Conservation (phyloP, 2,888 invertebrate genomes). For the Xylota sylvarum region DNA sequence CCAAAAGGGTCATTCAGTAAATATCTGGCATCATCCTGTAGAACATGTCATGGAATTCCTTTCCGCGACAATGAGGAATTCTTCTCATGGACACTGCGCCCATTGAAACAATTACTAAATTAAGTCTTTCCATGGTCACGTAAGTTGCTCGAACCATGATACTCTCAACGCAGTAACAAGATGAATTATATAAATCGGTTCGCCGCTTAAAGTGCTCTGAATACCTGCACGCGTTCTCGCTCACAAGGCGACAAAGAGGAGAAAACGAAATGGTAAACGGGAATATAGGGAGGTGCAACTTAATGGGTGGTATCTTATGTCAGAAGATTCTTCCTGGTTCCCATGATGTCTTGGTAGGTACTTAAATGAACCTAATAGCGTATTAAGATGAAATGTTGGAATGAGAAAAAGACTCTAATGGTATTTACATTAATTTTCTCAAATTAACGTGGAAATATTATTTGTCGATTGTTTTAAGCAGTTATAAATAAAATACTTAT, state of each 20-base stretch:
- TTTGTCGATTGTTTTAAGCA: no score
- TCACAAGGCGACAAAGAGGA: conserved; percentile 9
- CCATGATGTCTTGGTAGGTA: conserved; percentile 6
- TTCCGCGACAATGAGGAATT: conserved; percentile 14
- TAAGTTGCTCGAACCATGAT: conserved; percentile 10
- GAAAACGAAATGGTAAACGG: not conserved
- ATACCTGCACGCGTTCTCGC: conserved; percentile 40
- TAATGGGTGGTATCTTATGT: conserved; percentile 25
- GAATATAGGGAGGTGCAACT: conserved; percentile 6
- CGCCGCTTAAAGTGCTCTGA: conserved; percentile 40
- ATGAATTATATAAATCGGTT: conserved; percentile 28
- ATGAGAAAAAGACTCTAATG: no score
- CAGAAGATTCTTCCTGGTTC: conserved; percentile 28
- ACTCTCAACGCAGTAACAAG: conserved; percentile 13
- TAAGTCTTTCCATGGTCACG: conserved; percentile 52
- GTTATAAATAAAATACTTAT: no score
- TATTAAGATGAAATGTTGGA: not conserved
- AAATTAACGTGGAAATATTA: no score
- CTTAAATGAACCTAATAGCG: not conserved
- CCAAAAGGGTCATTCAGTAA: not conserved
- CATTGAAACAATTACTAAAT: conserved; percentile 36
- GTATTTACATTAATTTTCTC: no score
- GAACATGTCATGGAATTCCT: no score
- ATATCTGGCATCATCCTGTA: no score
- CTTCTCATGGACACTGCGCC: not conserved